Evolutionary conservation across 2,888 invertebrate genomes (phyloP).

Genomic region (Ichneumoninae sp.): DNA sequence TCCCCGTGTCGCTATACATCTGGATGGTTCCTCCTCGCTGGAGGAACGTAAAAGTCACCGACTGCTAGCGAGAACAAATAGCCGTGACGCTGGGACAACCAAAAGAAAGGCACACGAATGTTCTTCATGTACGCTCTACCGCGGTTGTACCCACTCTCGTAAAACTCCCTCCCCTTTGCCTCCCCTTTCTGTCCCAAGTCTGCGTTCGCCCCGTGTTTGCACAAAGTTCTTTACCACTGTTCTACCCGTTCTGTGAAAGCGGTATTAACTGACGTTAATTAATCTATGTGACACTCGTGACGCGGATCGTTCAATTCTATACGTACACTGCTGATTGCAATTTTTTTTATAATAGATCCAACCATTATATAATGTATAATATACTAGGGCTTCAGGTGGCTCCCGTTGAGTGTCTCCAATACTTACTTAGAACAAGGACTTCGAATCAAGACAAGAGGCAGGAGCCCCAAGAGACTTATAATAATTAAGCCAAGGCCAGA

Average conservation of each 20-base stretch:
- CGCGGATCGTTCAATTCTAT: not conserved
- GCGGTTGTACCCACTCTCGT: not conserved
- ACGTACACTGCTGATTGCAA: not conserved
- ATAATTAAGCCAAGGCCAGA: no score
- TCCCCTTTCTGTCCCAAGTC: not conserved
- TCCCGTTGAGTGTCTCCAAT: no score
- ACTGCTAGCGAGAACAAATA: conserved; percentile 56
- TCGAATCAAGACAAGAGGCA: no score
- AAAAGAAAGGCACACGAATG: conserved; percentile 23
- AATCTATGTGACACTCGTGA: conserved; percentile 20
- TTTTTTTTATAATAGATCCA: not conserved
- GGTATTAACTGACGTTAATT: conserved; percentile 29
- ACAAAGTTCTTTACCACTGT: conserved; percentile 38
- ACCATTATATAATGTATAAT: no score
- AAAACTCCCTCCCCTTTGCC: conserved; percentile 19
- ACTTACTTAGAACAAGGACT: no score
- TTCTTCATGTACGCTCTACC: conserved; percentile 5
- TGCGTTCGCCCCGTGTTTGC: conserved; percentile 20
- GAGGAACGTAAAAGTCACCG: conserved; percentile 45
- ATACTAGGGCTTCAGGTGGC: no score
- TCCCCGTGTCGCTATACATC: conserved; percentile 12
- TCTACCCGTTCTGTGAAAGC: not conserved
- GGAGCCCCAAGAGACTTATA: no score
- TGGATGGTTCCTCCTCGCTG: conserved; percentile 6
- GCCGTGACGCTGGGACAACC: conserved; percentile 40